Conservation (phyloP, 2,888 invertebrate genomes). For the Drosophila rellima region DNA sequence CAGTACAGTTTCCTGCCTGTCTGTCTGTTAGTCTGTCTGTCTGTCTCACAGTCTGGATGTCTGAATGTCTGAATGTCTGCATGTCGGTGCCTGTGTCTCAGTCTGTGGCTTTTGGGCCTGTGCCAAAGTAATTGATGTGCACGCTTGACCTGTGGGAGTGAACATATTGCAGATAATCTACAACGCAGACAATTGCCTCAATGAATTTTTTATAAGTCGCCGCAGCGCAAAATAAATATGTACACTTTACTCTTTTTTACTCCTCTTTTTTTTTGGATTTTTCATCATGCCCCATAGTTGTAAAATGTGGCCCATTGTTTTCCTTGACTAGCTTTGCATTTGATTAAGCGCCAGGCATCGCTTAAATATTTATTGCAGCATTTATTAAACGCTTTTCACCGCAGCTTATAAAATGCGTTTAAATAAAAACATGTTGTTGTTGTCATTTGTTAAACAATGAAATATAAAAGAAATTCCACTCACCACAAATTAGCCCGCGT, state of each 20-base stretch:
- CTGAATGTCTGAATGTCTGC: conserved; percentile 48
- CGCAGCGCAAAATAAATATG: conserved; percentile 47
- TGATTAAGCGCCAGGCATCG: conserved; percentile 63
- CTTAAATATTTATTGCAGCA: conserved; percentile 70
- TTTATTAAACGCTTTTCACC: conserved; percentile 75
- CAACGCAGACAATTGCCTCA: conserved; percentile 83
- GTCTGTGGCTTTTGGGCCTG: conserved; percentile 71
- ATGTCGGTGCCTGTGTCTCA: conserved; percentile 37
- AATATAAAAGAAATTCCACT: conserved; percentile 58
- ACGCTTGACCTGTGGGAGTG: conserved; percentile 85
- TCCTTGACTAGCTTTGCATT: conserved; percentile 55
- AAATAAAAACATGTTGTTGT: conserved; percentile 25
- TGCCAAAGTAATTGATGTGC: conserved; percentile 85
- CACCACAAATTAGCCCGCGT: conserved; percentile 52
- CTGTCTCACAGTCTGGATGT: conserved; percentile 33
- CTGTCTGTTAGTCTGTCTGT: conserved; percentile 47
- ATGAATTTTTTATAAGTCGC: conserved; percentile 78
- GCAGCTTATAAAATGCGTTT: conserved; percentile 52
- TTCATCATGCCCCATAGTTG: conserved; percentile 66
- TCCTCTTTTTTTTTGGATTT: conserved; percentile 28
- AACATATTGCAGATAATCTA: conserved; percentile 84
- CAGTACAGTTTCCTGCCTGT: conserved; percentile 47
- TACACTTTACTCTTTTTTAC: conserved; percentile 8
- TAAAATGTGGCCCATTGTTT: conserved; percentile 77
- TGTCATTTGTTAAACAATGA: conserved; percentile 41